A percentile compares a stretch with the other conserved stretches of the same genome.
Evolutionary conservation across 2,888 invertebrate genomes (phyloP).

Genomic region (Thereva unica): DNA sequence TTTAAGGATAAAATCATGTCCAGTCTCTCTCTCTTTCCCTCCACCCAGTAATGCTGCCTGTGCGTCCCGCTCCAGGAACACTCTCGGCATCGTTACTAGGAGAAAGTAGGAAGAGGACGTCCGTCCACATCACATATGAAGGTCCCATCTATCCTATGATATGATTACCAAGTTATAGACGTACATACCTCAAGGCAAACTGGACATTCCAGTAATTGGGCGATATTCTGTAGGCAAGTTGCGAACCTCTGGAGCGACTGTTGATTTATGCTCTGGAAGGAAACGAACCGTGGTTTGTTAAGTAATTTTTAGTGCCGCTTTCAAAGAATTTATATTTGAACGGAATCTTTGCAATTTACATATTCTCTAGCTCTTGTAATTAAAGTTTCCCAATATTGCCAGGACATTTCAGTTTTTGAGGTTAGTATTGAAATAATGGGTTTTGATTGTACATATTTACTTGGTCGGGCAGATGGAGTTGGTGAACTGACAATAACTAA

Average conservation of each 20-base stretch:
- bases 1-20: slow-evolving; percentile 38
- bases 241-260: slow-evolving; percentile 59
- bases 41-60: slow-evolving; percentile 1
- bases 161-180: slow-evolving; percentile 48
- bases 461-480: too few relatives aligned
- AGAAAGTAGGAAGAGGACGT: slow-evolving; percentile 14
- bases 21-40: slow-evolving; percentile 10
- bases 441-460: too few relatives aligned
- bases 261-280: slow-evolving; percentile 49
- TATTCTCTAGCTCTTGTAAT: too few relatives aligned
- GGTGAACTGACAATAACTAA: too few relatives aligned
- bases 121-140: slow-evolving; percentile 17
- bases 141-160: slow-evolving; percentile 41
- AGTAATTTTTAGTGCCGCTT: too few relatives aligned
- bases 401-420: too few relatives aligned
- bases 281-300: slow-evolving; percentile 15
- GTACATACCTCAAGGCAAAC: slow-evolving; percentile 58
- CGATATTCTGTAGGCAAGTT: slow-evolving; percentile 58
- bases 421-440: too few relatives aligned
- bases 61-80: slow-evolving; percentile 25
- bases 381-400: too few relatives aligned
- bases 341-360: too few relatives aligned
- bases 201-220: slow-evolving; percentile 60
- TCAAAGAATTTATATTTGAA: too few relatives aligned
- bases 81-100: slow-evolving; percentile 25